phyloP scores from a whole-genome alignment of 2,113 vertebrate genomes.

The Hyla sarda region DNA sequence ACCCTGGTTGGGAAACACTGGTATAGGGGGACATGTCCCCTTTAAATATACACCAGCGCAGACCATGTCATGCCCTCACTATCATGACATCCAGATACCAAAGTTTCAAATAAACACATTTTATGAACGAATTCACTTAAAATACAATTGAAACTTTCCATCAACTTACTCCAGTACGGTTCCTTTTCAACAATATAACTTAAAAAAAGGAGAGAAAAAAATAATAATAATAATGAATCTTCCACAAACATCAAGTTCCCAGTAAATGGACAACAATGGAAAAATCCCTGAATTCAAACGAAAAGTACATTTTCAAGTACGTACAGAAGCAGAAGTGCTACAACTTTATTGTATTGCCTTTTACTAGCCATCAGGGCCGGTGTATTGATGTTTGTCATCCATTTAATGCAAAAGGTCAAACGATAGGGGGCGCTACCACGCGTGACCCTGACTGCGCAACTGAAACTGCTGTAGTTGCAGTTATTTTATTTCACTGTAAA shows the following conservation, averaged over 20 bases:
- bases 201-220: not conserved
- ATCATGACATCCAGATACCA: not conserved
- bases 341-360: conserved; percentile 44
- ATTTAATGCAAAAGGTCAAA: not conserved
- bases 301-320: conserved; percentile 34
- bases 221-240: not conserved
- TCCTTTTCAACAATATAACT: not conserved
- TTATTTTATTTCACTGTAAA: not conserved
- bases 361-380: not conserved
- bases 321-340: conserved; percentile 36
- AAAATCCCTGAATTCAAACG: conserved; percentile 47
- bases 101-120: not conserved
- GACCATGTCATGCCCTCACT: not conserved
- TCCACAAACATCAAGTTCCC: not conserved
- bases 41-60: not conserved
- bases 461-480: not conserved
- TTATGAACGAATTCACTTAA: conserved; percentile 8
- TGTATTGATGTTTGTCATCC: not conserved
- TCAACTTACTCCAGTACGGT: not conserved
- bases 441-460: not conserved
- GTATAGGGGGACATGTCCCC: too few relatives aligned
- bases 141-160: conserved; percentile 9
- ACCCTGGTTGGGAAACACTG: too few relatives aligned
- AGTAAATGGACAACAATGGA: not conserved
- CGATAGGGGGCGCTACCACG: not conserved